Conservation (phyloP, 1,140 invertebrate species). For the Cydia splendana region DNA sequence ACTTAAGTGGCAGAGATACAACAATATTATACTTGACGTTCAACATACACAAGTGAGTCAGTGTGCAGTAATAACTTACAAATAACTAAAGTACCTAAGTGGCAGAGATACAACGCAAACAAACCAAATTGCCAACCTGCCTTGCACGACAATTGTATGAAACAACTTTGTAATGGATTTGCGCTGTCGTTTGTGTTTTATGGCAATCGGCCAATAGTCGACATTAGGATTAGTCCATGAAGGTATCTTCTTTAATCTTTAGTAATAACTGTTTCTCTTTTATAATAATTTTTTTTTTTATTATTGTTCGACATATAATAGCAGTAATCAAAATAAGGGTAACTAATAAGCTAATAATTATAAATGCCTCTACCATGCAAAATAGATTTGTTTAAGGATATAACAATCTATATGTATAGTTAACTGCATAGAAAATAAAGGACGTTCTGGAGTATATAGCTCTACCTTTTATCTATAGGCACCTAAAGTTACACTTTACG, state of each 20-base stretch:
- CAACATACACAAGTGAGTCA: background rate
- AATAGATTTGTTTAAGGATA: too few species aligned
- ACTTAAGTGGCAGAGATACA: background rate
- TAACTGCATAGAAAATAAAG: too few species aligned
- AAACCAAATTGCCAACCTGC: constrained; percentile 16
- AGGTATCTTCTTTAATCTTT: background rate
- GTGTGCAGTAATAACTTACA: background rate
- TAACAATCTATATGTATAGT: too few species aligned
- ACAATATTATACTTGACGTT: background rate
- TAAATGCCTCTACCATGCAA: too few species aligned
- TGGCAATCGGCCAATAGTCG: background rate
- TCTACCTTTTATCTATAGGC: too few species aligned
- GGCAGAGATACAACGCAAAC: constrained; percentile 15
- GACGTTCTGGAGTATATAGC: too few species aligned
- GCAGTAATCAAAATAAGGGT: too few species aligned
- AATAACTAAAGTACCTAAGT: background rate
- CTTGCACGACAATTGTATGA: constrained; percentile 12
- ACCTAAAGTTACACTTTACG: too few species aligned
- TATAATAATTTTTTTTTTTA: too few species aligned
- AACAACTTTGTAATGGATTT: constrained; percentile 15
- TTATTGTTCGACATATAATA: too few species aligned
- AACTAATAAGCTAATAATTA: too few species aligned
- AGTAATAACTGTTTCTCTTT: background rate
- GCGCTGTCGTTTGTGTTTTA: background rate
- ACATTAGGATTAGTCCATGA: background rate